Percentiles rank a stretch among this genome's conserved stretches.
Conservation (phyloP, 2,113 vertebrate species). For the Leuciscus idus region DNA sequence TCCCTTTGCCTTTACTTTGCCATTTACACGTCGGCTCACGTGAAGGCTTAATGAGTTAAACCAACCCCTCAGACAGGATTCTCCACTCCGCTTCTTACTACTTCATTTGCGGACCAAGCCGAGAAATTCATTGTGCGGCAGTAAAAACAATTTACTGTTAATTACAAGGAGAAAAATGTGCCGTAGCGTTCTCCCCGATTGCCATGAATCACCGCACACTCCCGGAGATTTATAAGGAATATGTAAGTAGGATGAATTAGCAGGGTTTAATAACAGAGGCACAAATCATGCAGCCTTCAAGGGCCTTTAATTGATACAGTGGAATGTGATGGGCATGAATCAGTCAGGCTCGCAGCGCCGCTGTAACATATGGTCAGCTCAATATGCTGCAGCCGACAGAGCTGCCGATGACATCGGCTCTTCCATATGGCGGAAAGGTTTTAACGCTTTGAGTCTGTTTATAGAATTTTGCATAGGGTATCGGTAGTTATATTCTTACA, state of each 20-base stretch:
- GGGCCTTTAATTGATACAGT: constrained; percentile 97
- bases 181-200: constrained; percentile 88
- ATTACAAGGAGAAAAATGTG: constrained; percentile 99
- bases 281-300: constrained; percentile 94
- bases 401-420: constrained; percentile 79
- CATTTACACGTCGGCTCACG: constrained; percentile 71
- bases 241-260: constrained; percentile 96
- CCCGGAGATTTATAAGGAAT: constrained; percentile 95
- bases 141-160: constrained; percentile 99
- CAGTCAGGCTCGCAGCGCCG: constrained; percentile 85
- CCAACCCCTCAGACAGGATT: constrained; percentile 81
- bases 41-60: constrained; percentile 86
- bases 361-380: constrained; percentile 89
- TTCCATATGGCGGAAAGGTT: constrained; percentile 80
- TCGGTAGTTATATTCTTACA: background rate
- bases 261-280: constrained; percentile 95
- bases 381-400: constrained; percentile 81
- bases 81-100: constrained; percentile 58
- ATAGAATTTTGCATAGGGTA: background rate
- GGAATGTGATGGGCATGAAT: constrained; percentile 91
- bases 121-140: constrained; percentile 92
- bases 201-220: constrained; percentile 92
- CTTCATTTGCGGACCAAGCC: constrained; percentile 90
- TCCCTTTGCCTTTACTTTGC: constrained; percentile 46
- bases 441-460: constrained; percentile 53